A percentile compares a stretch with the other conserved stretches of the same genome.
Evolutionary conservation across 2,113 vertebrate species (phyloP).

Genomic region (Castor canadensis): DNA sequence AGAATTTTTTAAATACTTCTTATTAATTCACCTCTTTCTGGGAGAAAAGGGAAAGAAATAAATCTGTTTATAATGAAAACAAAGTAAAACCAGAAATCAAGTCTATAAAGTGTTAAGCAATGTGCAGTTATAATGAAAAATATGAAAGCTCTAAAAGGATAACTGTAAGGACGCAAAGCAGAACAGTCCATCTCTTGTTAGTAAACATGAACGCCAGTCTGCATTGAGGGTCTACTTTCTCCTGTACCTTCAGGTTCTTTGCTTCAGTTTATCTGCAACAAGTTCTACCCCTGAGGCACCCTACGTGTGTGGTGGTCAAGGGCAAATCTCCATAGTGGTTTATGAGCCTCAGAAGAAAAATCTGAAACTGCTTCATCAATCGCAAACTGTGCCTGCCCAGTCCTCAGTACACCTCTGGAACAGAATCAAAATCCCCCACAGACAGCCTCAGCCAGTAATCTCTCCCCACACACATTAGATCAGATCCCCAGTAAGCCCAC

Average conservation of each 20-base stretch:
- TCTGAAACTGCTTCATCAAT: not conserved
- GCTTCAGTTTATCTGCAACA: not conserved
- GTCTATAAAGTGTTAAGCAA: not conserved
- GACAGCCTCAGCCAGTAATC: not conserved
- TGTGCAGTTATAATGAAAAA: not conserved
- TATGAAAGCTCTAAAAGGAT: not conserved
- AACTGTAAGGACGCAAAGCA: not conserved
- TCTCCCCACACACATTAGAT: not conserved
- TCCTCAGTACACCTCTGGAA: rapidly evolving
- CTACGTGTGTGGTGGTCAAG: not conserved
- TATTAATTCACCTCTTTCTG: not conserved
- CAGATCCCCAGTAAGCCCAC: not conserved
- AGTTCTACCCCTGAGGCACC: not conserved
- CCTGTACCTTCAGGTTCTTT: not conserved
- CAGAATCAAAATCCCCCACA: not conserved
- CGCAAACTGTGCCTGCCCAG: not conserved
- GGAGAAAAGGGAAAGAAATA: not conserved
- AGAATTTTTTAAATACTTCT: not conserved
- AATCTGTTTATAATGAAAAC: not conserved
- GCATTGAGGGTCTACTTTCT: not conserved
- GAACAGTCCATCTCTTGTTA: not conserved
- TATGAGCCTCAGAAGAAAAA: not conserved
- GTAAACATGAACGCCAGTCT: not conserved
- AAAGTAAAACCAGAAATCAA: not conserved
- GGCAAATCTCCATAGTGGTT: rapidly evolving